Evolutionary conservation across 1,140 invertebrate genomes (phyloP).

Genomic region (Notospermus geniculatus): DNA sequence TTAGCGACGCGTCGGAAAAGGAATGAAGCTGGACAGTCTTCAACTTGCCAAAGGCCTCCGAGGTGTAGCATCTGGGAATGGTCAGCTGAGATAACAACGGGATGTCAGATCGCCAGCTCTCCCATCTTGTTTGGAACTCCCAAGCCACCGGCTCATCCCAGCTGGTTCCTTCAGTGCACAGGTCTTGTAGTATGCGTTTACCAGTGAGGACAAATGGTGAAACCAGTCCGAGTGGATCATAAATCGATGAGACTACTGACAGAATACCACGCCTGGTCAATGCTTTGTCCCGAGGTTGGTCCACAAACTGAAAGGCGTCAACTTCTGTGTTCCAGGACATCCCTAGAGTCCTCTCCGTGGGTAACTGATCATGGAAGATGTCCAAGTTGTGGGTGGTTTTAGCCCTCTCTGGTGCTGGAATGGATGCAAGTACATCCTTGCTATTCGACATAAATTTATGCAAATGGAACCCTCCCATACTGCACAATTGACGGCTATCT

Average conservation of each 20-base stretch:
- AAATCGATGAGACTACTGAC: slow-evolving; percentile 17
- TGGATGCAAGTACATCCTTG: slow-evolving; percentile 18
- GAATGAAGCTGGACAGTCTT: slow-evolving; percentile 27
- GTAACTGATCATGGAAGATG: slow-evolving; percentile 11
- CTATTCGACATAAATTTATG: slow-evolving; percentile 17
- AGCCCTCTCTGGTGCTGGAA: slow-evolving; percentile 25
- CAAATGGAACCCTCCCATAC: slow-evolving; percentile 9
- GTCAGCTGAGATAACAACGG: slow-evolving; percentile 8
- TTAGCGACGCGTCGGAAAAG: slow-evolving; percentile 40
- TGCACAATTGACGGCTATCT: neutral
- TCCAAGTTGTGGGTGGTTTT: slow-evolving; percentile 26
- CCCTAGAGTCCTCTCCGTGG: slow-evolving; percentile 21
- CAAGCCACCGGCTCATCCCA: slow-evolving; percentile 25
- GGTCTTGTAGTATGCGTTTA: slow-evolving; percentile 23
- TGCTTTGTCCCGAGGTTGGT: slow-evolving; percentile 11
- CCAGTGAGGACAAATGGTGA: slow-evolving; percentile 24
- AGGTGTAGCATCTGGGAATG: slow-evolving; percentile 17
- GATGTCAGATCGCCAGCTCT: slow-evolving; percentile 15
- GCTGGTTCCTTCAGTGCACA: slow-evolving; percentile 6
- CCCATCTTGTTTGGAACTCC: slow-evolving; percentile 15
- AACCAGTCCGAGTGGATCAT: slow-evolving; percentile 23
- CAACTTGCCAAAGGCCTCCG: slow-evolving; percentile 20
- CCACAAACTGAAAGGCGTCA: slow-evolving; percentile 23
- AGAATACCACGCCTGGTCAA: slow-evolving; percentile 10
- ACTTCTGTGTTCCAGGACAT: slow-evolving; percentile 22